phyloP scores from a whole-genome alignment of 2,113 vertebrate species.

The Numida meleagris region DNA sequence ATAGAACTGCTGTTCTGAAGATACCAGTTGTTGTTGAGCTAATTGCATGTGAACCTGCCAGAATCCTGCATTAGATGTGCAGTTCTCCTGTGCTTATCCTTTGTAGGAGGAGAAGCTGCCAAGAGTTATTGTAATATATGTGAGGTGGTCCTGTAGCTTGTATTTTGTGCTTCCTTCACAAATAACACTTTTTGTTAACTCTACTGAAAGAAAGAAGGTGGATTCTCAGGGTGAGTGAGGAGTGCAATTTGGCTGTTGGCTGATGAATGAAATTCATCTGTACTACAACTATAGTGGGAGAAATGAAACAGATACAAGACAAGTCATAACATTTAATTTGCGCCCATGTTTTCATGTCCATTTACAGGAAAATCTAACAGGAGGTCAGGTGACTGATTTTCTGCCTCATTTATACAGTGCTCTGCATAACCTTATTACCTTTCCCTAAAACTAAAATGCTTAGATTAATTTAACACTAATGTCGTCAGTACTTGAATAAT shows the following conservation, averaged over 20 bases:
- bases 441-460: not conserved
- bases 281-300: not conserved
- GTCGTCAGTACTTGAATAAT: not conserved
- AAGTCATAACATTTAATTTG: not conserved
- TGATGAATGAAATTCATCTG: not conserved
- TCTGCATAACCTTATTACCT: not conserved
- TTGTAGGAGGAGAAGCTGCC: not conserved
- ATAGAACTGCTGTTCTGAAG: not conserved
- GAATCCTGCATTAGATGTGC: not conserved
- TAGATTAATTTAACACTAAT: not conserved
- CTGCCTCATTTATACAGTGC: not conserved
- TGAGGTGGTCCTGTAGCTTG: not conserved
- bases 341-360: not conserved
- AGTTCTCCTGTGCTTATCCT: not conserved
- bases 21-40: not conserved
- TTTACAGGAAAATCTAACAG: not conserved
- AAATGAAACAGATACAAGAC: not conserved
- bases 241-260: not conserved
- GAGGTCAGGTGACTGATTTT: not conserved
- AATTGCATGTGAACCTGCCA: fast-evolving
- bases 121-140: not conserved
- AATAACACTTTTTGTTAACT: not conserved
- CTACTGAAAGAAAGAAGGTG: not conserved
- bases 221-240: not conserved
- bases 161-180: not conserved